phyloP scores from a whole-genome alignment of 35 echinoderm and acorn worm genomes.

The Lytechinus pictus region DNA sequence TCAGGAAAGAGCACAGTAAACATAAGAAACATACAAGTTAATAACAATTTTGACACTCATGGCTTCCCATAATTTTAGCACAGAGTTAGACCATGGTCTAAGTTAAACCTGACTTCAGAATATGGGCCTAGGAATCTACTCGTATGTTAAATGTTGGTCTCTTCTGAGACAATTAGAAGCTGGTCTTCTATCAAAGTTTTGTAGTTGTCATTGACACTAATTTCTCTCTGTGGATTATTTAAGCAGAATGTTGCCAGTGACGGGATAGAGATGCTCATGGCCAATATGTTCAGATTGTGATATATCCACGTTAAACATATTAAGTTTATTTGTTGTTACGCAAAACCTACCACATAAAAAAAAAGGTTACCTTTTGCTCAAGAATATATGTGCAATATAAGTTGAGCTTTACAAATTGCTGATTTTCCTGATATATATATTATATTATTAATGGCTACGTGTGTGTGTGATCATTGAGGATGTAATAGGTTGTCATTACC shows the following conservation, averaged over 20 bases:
- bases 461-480: too few species aligned
- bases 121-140: not conserved
- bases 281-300: not conserved
- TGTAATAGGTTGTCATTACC: too few species aligned
- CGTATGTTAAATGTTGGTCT: not conserved
- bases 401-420: conserved; percentile 1
- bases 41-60: too few species aligned
- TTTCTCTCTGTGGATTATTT: not conserved
- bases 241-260: not conserved
- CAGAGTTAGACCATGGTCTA: too few species aligned
- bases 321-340: not conserved
- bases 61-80: too few species aligned
- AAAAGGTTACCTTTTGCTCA: not conserved
- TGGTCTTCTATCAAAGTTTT: not conserved
- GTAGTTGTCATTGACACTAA: not conserved
- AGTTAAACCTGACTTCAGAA: too few species aligned
- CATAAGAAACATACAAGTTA: too few species aligned
- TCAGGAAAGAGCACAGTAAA: too few species aligned
- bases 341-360: too few species aligned
- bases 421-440: not conserved
- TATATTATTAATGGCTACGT: not conserved
- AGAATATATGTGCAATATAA: not conserved
- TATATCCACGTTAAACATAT: not conserved
- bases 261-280: not conserved
- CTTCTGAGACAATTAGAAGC: not conserved